phyloP scores from a whole-genome alignment of 1,140 invertebrate genomes.

The Meloidogyne floridensis region DNA sequence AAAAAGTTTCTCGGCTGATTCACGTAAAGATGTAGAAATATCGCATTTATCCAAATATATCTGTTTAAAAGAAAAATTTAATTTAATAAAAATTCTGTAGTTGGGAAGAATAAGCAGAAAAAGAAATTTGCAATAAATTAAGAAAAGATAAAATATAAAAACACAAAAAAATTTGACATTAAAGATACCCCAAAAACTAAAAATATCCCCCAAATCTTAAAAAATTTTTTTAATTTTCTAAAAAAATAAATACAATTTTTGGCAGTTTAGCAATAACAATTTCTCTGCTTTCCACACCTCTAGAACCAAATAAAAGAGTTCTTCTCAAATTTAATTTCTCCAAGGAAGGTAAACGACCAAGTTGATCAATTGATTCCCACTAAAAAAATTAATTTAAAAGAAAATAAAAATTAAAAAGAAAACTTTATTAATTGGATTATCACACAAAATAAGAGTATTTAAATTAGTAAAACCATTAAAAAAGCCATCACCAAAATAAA shows the following conservation, averaged over 20 bases:
- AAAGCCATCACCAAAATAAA: constrained; percentile 16
- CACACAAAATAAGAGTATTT: constrained; percentile 36
- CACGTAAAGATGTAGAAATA: constrained; percentile 33
- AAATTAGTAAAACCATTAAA: constrained; percentile 21
- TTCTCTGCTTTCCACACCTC: constrained; percentile 44
- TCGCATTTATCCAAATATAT: constrained; percentile 43
- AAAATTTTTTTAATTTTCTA: not conserved
- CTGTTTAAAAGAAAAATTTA: constrained; percentile 3
- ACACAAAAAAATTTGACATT: too few species aligned
- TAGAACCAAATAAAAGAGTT: constrained; percentile 38
- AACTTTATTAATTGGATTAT: constrained; percentile 42
- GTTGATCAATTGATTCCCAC: constrained; percentile 48
- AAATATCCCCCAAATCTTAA: too few species aligned
- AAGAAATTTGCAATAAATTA: too few species aligned
- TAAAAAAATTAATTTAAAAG: constrained; percentile 18
- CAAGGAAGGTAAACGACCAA: constrained; percentile 41
- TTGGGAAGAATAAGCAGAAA: too few species aligned
- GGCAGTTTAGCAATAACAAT: constrained; percentile 50
- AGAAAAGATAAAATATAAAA: too few species aligned
- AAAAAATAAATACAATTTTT: constrained; percentile 24
- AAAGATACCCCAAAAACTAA: too few species aligned
- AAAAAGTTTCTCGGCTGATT: constrained; percentile 43
- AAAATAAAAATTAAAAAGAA: not conserved
- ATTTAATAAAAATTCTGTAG: not conserved
- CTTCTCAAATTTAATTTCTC: constrained; percentile 37